phyloP scores from a whole-genome alignment of 2,797 vertebrate species.

The Zonotrichia albicollis region DNA sequence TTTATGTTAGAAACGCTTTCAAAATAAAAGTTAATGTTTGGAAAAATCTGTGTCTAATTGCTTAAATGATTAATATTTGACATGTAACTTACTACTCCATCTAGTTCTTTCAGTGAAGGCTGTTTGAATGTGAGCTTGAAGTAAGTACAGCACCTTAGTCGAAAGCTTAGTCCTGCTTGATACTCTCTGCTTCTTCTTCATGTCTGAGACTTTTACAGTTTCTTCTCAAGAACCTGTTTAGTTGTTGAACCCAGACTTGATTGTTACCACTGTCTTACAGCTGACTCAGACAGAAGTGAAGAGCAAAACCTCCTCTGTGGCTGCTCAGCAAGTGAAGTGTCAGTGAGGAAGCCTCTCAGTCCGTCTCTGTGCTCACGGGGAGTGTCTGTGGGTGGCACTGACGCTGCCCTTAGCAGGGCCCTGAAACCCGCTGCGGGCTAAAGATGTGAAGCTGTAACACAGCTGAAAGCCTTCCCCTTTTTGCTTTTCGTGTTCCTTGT shows the following conservation, averaged over 20 bases:
- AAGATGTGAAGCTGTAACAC: accelerated
- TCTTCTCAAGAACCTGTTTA: neutral
- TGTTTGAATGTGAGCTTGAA: neutral
- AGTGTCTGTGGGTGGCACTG: neutral
- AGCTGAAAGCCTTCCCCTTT: neutral
- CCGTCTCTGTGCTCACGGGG: accelerated
- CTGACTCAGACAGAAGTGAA: neutral
- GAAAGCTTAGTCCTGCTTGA: neutral
- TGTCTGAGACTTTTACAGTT: neutral
- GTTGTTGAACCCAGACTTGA: neutral
- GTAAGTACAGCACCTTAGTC: neutral
- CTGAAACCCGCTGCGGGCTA: neutral
- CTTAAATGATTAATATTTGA: neutral
- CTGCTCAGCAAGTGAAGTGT: neutral
- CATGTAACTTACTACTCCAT: neutral
- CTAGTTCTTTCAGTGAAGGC: neutral
- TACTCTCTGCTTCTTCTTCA: neutral
- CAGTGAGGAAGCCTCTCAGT: neutral
- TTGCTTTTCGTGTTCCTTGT: neutral
- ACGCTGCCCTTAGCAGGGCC: accelerated
- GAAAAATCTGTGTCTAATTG: neutral
- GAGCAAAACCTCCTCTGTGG: neutral
- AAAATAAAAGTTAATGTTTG: neutral
- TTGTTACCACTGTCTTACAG: neutral
- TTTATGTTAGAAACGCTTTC: neutral